Conservation (phyloP, 2,888 invertebrate genomes). For the Monochamus alternatus region DNA sequence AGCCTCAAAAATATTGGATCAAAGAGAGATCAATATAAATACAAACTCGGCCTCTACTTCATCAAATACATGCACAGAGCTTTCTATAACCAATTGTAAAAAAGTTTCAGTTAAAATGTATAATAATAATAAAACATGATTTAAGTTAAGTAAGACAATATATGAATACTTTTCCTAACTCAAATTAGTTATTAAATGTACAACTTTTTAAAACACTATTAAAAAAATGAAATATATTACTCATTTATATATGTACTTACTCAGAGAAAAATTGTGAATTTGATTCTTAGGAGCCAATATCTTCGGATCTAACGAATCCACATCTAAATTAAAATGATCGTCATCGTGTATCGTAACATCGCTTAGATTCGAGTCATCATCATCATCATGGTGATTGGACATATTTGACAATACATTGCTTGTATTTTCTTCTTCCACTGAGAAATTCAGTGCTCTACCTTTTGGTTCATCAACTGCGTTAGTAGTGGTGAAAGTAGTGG, state of each 20-base stretch:
- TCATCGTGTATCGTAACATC: conserved; percentile 84
- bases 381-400: conserved; percentile 40
- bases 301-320: conserved; percentile 60
- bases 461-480: conserved; percentile 39
- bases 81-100: too few relatives aligned
- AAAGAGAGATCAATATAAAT: too few relatives aligned
- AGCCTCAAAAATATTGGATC: too few relatives aligned
- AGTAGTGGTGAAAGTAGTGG: background rate
- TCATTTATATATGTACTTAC: conserved; percentile 41
- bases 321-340: conserved; percentile 67
- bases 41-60: too few relatives aligned
- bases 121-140: too few relatives aligned
- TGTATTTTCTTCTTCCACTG: conserved; percentile 59
- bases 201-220: too few relatives aligned
- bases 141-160: too few relatives aligned
- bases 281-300: conserved; percentile 57
- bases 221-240: too few relatives aligned
- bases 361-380: conserved; percentile 76
- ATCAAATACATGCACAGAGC: too few relatives aligned
- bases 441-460: conserved; percentile 67
- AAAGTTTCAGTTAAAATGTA: too few relatives aligned
- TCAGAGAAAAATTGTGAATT: conserved; percentile 47
- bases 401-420: conserved; percentile 60
- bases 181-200: too few relatives aligned
- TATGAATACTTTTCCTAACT: too few relatives aligned